Percentiles rank a stretch among this genome's conserved stretches.
These are phyloP conservation scores for Camponotus fellah DNA, from an alignment of 2,888 invertebrate species.

Conservation along the genomic window DNA sequence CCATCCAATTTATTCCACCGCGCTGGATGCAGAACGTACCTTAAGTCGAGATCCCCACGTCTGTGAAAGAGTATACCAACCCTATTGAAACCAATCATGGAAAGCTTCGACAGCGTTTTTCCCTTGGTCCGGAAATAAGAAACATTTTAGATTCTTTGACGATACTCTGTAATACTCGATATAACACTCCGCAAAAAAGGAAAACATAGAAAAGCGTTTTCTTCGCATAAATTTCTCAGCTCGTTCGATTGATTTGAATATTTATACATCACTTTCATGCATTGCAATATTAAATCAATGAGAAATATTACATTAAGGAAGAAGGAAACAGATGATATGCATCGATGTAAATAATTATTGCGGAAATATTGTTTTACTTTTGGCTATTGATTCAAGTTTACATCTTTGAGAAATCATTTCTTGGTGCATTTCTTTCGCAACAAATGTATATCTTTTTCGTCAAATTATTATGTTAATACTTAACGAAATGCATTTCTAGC, in stretches of 20 bases:
- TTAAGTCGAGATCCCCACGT: slow-evolving; percentile 66
- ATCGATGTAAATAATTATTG: background rate
- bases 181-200: background rate
- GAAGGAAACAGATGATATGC: background rate
- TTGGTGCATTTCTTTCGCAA: background rate
- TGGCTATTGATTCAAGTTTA: background rate
- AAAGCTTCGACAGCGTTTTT: slow-evolving; percentile 53
- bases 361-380: background rate
- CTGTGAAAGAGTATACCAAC: slow-evolving; percentile 63
- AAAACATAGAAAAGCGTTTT: background rate
- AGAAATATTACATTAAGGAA: slow-evolving; percentile 16
- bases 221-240: slow-evolving; percentile 30
- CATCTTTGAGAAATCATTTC: background rate
- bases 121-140: slow-evolving; percentile 47
- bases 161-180: slow-evolving; percentile 32
- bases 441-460: background rate
- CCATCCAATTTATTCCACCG: slow-evolving; percentile 46
- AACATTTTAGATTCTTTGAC: slow-evolving; percentile 36
- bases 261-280: slow-evolving; percentile 16
- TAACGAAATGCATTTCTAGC: background rate
- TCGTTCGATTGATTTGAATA: slow-evolving; percentile 39
- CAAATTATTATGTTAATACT: slow-evolving; percentile 24
- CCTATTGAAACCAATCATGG: slow-evolving; percentile 40
- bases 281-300: slow-evolving; percentile 32
- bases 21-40: slow-evolving; percentile 54